Percentiles rank a stretch among this genome's conserved stretches.
Conservation (phyloP, 1,140 invertebrate genomes). For the Acromyrmex heyeri region DNA sequence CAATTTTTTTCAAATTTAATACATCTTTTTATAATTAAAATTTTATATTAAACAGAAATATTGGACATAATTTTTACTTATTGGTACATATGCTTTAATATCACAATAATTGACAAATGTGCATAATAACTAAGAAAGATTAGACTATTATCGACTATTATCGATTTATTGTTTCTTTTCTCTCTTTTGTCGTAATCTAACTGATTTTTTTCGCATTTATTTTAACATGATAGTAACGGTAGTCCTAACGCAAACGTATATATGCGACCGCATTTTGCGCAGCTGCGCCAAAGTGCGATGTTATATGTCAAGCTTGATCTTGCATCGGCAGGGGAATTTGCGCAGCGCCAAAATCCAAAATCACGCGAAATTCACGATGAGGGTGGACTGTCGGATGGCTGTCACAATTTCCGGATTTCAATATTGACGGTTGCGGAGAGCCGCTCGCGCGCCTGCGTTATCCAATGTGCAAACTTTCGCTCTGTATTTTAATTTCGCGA, state of each 20-base stretch:
- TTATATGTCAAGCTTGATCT: slow-evolving; percentile 68
- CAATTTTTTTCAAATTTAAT: neutral
- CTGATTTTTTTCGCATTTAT: neutral
- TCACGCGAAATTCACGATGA: slow-evolving; percentile 62
- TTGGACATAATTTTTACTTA: neutral
- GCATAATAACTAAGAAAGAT: neutral
- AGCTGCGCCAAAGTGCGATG: slow-evolving; percentile 59
- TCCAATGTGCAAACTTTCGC: slow-evolving; percentile 83
- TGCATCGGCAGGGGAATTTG: slow-evolving; percentile 50
- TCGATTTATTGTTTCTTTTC: neutral
- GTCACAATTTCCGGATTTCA: slow-evolving; percentile 79
- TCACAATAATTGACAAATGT: neutral
- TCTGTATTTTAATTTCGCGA: slow-evolving; percentile 83
- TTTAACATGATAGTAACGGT: neutral
- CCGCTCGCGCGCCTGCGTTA: slow-evolving; percentile 73
- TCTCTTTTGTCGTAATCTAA: neutral
- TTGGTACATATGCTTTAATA: neutral
- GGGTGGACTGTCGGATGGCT: slow-evolving; percentile 61
- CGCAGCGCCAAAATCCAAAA: slow-evolving; percentile 67
- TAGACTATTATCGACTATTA: neutral
- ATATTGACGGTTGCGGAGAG: slow-evolving; percentile 78
- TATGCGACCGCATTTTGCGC: slow-evolving; percentile 36
- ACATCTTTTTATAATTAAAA: neutral
- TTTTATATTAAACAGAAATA: neutral
- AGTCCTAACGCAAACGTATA: slow-evolving; percentile 37